Conservation (phyloP, 53 echinoderm and acorn worm species). For the Luidia sarsii region DNA sequence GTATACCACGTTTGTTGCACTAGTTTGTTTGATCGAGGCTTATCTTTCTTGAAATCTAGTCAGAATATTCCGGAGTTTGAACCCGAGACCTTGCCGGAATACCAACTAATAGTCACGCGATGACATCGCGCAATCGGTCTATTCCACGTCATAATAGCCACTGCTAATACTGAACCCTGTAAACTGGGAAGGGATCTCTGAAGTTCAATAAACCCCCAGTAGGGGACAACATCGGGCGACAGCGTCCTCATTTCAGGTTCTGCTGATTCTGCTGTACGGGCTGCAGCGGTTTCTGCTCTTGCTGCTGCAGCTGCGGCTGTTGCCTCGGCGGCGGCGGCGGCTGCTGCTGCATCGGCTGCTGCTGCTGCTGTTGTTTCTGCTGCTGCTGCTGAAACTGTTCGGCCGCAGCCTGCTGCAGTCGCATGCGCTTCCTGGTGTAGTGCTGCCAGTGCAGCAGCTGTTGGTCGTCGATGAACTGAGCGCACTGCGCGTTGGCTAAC, state of each 20-base stretch:
- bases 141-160: no score
- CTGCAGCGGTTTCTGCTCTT: constrained; percentile 69
- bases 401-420: constrained; percentile 84
- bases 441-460: constrained; percentile 98
- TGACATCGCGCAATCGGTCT: no score
- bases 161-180: no score
- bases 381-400: constrained; percentile 83
- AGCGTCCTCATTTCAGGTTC: constrained; percentile 61
- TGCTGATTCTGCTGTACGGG: constrained; percentile 71
- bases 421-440: constrained; percentile 89
- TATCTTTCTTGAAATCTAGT: no score
- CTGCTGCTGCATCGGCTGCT: constrained; percentile 72
- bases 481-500: constrained; percentile 92
- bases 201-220: no score
- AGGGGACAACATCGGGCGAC: no score
- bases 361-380: constrained; percentile 74
- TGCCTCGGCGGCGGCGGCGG: constrained; percentile 61
- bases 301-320: constrained; percentile 54
- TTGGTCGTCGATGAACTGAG: constrained; percentile 96
- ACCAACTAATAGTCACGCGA: no score
- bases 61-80: no score
- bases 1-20: no score
- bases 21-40: no score
- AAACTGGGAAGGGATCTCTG: no score
- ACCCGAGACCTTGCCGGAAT: no score